Evolutionary conservation across 2,113 vertebrate species (phyloP).

Genomic region (Leptocoma aspasia): DNA sequence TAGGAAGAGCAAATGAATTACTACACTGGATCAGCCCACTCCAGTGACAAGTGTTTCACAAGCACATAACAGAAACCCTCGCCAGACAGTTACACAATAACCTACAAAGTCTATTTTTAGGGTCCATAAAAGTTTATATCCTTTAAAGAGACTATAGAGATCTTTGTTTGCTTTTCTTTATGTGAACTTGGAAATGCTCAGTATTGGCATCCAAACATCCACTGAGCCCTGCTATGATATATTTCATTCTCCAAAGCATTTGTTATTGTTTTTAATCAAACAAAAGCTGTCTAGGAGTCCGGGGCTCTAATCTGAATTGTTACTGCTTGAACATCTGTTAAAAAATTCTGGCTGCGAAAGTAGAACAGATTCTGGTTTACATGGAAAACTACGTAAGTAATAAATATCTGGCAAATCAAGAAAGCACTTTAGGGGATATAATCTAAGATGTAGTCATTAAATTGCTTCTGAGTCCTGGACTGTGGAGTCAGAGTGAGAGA

Average conservation of each 20-base stretch:
- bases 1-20: not conserved
- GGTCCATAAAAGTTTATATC: not conserved
- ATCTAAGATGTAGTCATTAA: not conserved
- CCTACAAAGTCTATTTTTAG: not conserved
- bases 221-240: not conserved
- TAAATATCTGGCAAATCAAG: not conserved
- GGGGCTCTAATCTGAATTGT: not conserved
- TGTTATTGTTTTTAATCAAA: constrained; percentile 12
- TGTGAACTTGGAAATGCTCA: not conserved
- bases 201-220: not conserved
- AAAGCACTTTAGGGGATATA: not conserved
- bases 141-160: not conserved
- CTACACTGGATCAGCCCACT: not conserved
- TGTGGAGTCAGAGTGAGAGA: not conserved
- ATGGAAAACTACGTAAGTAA: not conserved
- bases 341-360: not conserved
- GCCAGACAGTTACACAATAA: not conserved
- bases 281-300: constrained; percentile 12
- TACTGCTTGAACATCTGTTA: not conserved
- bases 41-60: not conserved
- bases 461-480: not conserved
- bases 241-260: not conserved
- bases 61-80: not conserved
- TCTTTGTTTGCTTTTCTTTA: not conserved
- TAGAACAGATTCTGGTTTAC: not conserved